Conservation (phyloP, 2,113 vertebrate species). For the Halcyon senegalensis region DNA sequence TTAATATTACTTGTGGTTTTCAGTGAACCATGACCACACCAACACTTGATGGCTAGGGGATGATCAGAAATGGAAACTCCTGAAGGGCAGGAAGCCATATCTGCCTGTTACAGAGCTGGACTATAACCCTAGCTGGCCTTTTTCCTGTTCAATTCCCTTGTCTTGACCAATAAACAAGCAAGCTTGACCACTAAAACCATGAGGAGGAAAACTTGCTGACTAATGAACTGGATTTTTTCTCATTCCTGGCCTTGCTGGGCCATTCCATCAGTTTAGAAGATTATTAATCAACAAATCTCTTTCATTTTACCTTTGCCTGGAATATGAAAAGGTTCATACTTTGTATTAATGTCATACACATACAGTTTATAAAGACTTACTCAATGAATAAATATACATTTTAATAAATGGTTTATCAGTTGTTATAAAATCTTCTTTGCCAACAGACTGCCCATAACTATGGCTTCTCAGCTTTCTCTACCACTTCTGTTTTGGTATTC, state of each 20-base stretch:
- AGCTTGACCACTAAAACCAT: constrained; percentile 29
- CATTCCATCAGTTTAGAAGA: constrained; percentile 34
- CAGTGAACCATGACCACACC: not conserved
- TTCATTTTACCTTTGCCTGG: not conserved
- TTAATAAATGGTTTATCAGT: not conserved
- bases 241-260: constrained; percentile 27
- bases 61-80: not conserved
- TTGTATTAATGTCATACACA: not conserved
- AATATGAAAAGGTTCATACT: constrained; percentile 6
- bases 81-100: not conserved
- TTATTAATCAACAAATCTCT: constrained; percentile 52
- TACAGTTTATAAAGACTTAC: not conserved
- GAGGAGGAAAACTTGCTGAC: constrained; percentile 38
- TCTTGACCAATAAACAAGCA: constrained; percentile 36
- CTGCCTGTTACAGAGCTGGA: not conserved
- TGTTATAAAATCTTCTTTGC: not conserved
- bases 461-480: not conserved
- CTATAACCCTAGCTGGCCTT: not conserved
- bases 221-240: constrained; percentile 52
- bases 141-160: constrained; percentile 7
- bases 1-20: not conserved
- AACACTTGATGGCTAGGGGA: not conserved
- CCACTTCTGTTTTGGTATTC: not conserved
- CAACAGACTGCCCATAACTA: not conserved
- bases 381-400: not conserved